Percentiles rank a stretch among this genome's conserved stretches.
Conservation (phyloP, 2,888 invertebrate genomes). For the Thereva unica region DNA sequence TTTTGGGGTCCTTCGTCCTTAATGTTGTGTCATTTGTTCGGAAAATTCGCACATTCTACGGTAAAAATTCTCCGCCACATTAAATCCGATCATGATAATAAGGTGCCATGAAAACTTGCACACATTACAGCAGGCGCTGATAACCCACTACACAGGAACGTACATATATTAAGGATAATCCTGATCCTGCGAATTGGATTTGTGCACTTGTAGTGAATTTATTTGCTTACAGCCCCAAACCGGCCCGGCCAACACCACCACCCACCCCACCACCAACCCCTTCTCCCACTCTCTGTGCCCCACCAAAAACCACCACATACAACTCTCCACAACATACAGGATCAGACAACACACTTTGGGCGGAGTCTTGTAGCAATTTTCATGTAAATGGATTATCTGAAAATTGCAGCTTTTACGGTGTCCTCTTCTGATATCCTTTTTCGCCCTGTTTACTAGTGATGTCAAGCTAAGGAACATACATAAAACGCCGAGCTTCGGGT, state of each 20-base stretch:
- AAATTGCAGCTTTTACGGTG: slow-evolving; percentile 33
- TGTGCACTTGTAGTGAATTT: slow-evolving; percentile 27
- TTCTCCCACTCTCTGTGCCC: no score
- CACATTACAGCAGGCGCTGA: no score
- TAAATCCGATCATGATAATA: slow-evolving; percentile 26
- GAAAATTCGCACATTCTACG: slow-evolving; percentile 19
- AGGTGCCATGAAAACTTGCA: background rate
- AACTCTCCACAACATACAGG: background rate
- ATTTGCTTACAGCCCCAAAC: background rate
- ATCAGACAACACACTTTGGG: slow-evolving; percentile 32
- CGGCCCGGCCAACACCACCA: no score
- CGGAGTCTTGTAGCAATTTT: slow-evolving; percentile 26
- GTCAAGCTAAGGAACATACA: slow-evolving; percentile 20
- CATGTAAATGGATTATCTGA: slow-evolving; percentile 32
- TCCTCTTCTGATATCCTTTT: slow-evolving; percentile 26
- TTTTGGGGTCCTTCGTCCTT: background rate
- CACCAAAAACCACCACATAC: no score
- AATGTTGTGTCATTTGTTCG: slow-evolving; percentile 16
- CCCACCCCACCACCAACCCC: no score
- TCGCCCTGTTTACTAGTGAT: background rate
- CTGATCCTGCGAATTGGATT: no score
- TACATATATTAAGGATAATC: no score
- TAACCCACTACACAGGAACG: no score
- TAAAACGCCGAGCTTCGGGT: no score
- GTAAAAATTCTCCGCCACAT: slow-evolving; percentile 31